Conservation (phyloP, 2,113 vertebrate genomes). For the Dermatemys mawii region DNA sequence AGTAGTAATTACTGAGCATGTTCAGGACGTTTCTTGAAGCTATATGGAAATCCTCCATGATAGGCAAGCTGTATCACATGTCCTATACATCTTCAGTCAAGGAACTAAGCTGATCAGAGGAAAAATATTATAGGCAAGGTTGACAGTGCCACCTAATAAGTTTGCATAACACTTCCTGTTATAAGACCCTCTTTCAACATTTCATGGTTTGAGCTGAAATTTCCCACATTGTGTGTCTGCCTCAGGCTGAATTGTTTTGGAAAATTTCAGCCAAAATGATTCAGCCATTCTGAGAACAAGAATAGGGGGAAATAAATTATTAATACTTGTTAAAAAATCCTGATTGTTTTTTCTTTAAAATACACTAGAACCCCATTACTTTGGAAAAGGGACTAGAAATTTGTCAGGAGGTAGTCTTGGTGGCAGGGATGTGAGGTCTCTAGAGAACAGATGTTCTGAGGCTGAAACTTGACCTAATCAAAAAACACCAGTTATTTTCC, state of each 20-base stretch:
- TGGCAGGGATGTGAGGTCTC: neutral
- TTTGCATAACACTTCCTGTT: neutral
- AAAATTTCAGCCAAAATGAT: neutral
- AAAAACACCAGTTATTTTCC: neutral
- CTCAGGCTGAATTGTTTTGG: neutral
- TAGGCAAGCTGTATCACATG: neutral
- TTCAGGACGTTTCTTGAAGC: neutral
- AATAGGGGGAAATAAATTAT: constrained; percentile 55
- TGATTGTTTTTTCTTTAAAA: neutral
- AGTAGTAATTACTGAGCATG: neutral
- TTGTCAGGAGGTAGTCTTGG: neutral
- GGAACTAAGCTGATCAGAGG: neutral
- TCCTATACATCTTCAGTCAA: neutral
- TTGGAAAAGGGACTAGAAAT: neutral
- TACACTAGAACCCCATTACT: neutral
- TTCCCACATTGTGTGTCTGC: neutral
- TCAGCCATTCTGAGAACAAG: neutral
- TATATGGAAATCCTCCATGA: neutral
- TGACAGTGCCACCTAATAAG: neutral
- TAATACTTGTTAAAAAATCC: neutral
- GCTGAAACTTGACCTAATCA: neutral
- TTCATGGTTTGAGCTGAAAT: neutral
- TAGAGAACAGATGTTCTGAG: neutral
- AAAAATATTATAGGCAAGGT: neutral
- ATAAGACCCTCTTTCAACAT: neutral